Evolutionary conservation across 2,888 invertebrate genomes (phyloP), one percentile per base, ranked within the genome.

Genomic region (Drosophila limbata): DNA sequence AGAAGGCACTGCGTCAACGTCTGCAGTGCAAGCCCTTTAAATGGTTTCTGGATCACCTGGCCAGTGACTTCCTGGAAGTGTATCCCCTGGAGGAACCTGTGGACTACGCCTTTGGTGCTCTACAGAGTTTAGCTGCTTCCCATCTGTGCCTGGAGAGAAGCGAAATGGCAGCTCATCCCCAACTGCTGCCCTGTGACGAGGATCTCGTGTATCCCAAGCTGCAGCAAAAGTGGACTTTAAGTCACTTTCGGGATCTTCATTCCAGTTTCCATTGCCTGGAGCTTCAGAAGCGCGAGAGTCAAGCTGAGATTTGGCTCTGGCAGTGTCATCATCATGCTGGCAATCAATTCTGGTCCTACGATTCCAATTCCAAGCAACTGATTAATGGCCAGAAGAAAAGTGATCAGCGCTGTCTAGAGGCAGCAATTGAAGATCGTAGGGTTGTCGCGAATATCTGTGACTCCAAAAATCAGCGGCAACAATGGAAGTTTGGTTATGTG

Each of bases 1-100:
- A 98, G 93, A 94, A 94, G 72, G 95, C 94, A 0, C 93, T 98
- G 9, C 93, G 98, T 17, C 90, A 95, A 21, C 94, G 93, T 25
- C 94, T 98, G 0, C 92, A 96, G 0, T 99, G 98, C 93, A 98
- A 98, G 91, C 93, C 97, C 0, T 99, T 99, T 93, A 96, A 95
- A 68, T 99, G 98, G 98, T 99, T 98, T 91, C 97, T 99, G 94
- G 95, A 96, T 59, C 95, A 96, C 82, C 93, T 99, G 28, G 98
- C 98, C 0, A 97, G 97, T 90, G 99, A 99, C 92, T 93, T 98
- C 59, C 94, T 95, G 0, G 94, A 95, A 51, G 95, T 95, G n/a
- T 99, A 98, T 92, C 99, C 99, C 0, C 95, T 96, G 0, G 93
- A 97, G 0, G 98, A 98, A 79, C 98, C 98, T 0, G 66, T 76